Percentiles rank a stretch among this genome's conserved stretches.
phyloP scores from a whole-genome alignment of 2,797 vertebrate genomes.

The Garrulus glandarius region DNA sequence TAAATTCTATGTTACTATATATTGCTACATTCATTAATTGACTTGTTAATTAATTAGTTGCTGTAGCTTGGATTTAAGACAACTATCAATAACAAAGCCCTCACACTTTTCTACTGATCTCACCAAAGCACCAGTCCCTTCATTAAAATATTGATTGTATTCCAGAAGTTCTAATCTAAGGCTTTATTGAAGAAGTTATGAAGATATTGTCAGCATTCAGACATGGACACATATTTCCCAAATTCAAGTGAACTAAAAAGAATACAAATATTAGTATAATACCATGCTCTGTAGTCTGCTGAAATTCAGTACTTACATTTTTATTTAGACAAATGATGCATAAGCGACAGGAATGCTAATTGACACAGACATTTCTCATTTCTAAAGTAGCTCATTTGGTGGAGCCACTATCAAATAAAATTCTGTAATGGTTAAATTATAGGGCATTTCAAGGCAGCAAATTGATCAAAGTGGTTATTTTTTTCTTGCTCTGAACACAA shows the following conservation, averaged over 20 bases:
- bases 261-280: not conserved
- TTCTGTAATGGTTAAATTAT: not conserved
- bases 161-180: not conserved
- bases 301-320: not conserved
- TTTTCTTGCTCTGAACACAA: constrained; percentile 10
- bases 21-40: not conserved
- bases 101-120: not conserved
- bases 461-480: constrained; percentile 41
- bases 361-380: not conserved
- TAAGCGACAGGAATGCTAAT: not conserved
- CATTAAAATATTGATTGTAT: not conserved
- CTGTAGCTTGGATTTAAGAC: not conserved
- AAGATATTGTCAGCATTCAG: not conserved
- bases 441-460: constrained; percentile 29
- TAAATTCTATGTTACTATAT: not conserved
- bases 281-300: not conserved
- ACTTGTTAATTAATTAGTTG: not conserved
- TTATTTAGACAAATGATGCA: not conserved
- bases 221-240: not conserved
- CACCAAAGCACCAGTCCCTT: not conserved
- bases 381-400: not conserved
- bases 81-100: not conserved
- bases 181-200: not conserved
- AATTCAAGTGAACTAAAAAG: not conserved
- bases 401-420: constrained; percentile 1